Base-by-base conservation (phyloP, 2,888 invertebrate species). In the Harmothoe impar region DNA sequence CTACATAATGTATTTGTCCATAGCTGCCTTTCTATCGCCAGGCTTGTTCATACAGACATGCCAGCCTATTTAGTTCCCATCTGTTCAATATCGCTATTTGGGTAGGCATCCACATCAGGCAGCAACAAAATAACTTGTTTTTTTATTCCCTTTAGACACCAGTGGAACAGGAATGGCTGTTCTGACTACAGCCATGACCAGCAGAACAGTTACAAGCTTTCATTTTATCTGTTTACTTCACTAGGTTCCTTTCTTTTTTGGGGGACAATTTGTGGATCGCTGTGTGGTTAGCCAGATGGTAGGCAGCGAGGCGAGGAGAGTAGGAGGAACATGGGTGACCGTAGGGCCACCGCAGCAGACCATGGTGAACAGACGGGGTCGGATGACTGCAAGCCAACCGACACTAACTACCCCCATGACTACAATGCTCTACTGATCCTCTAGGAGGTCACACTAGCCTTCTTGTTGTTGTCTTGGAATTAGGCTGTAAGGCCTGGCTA, bases 401-500 rank as follows among this genome's bases (percentile, higher is more conserved):
- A 25, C n/a, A 81, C 81, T 81, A 81, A 81, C 81, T 23, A 81
- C 81, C 20, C 81, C 81, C 81, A 35, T 81, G 81, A 5, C 81
- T 25, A 81, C 81, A 81, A 17, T 35, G 35, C 31, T 81, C 81
- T 33, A 81, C 35, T 43, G 81, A 81, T 35, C 81, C 81, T 20
- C 20, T 0, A 81, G 81, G 81, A 81, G 1, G 35, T 35, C 81
- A 35, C 35, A 23, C 33, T 43, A 35, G 43, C 0, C 0, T 43
- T 35, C 43, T 81, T n/a, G 3, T 35, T 81, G 31, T 35, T 81
- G 81, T 81, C 81, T 23, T 43, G 7, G 81, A 33, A 17, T 81
- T 25, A 77, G 77, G 20, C n/a, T 31, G 1, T 0, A 25, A 31
- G 77, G 20, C n/a, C 25, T 31, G 29, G 17, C 77, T 77, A 31